Evolutionary conservation across 2,888 invertebrate species (phyloP).

Genomic region (Dinocampus coccinellae): DNA sequence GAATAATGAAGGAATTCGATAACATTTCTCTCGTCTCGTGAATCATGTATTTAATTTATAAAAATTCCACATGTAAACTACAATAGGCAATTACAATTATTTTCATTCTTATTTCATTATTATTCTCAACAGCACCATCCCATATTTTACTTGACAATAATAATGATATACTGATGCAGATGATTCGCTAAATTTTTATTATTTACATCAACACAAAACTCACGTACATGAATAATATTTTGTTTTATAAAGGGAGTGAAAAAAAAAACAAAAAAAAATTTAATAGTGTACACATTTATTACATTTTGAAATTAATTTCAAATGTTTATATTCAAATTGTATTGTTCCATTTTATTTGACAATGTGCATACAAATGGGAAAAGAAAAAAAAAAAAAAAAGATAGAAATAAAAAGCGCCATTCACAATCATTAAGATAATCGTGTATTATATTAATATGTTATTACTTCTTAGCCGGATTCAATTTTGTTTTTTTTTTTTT

Average conservation of each 20-base stretch:
- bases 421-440: conserved; percentile 39
- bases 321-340: too few species aligned
- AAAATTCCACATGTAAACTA: neutral
- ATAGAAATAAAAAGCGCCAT: conserved; percentile 22
- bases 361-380: neutral
- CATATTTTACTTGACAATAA: conserved; percentile 7
- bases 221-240: conserved; percentile 29
- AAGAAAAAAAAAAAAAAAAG: conserved; percentile 19
- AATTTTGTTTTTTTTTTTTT: conserved; percentile 29
- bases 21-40: neutral
- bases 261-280: too few species aligned
- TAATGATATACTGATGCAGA: conserved; percentile 40
- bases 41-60: neutral
- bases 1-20: neutral
- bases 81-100: conserved; percentile 10
- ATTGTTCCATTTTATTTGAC: conserved; percentile 14
- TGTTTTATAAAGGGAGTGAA: conserved; percentile 20
- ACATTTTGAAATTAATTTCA: too few species aligned
- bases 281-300: too few species aligned
- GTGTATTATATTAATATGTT: conserved; percentile 45
- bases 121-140: conserved; percentile 16
- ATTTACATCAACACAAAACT: conserved; percentile 41
- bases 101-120: conserved; percentile 2
- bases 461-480: conserved; percentile 33
- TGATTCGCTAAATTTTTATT: conserved; percentile 35